Percentiles rank a stretch among this genome's conserved stretches.
These are phyloP conservation scores for Uloborus plumipes DNA, from an alignment of 2,888 invertebrate species.

Conservation along the genomic window DNA sequence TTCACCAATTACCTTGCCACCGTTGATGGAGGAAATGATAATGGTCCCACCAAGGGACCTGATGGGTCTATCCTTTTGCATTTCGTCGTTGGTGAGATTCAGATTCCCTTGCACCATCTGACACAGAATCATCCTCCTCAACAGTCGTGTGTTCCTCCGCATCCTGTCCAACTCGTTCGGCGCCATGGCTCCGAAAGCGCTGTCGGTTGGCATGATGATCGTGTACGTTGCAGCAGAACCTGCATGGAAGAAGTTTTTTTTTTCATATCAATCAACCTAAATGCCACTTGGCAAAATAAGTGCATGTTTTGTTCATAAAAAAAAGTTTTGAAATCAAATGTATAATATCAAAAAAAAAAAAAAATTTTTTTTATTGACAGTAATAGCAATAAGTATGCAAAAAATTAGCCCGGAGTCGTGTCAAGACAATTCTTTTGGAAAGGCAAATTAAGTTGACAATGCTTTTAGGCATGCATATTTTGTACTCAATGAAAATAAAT, in stretches of 20 bases:
- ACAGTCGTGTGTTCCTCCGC: constrained; percentile 28
- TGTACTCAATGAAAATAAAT: too few relatives aligned
- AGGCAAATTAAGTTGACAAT: too few relatives aligned
- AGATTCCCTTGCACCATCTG: constrained; percentile 45
- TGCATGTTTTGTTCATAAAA: neutral
- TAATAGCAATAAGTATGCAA: too few relatives aligned
- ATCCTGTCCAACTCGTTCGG: constrained; percentile 24
- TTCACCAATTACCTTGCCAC: constrained; percentile 33
- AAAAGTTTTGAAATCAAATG: too few relatives aligned
- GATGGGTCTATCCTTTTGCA: constrained; percentile 27
- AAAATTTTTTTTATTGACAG: too few relatives aligned
- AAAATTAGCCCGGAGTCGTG: too few relatives aligned
- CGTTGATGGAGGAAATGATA: constrained; percentile 38
- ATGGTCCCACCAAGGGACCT: constrained; percentile 49
- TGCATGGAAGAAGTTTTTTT: too few relatives aligned
- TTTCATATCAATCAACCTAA: too few relatives aligned
- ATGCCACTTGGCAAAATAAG: too few relatives aligned
- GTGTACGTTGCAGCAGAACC: constrained; percentile 32
- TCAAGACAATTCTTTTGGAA: too few relatives aligned
- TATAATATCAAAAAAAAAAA: too few relatives aligned
- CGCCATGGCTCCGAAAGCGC: constrained; percentile 40
- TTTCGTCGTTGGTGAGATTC: neutral
- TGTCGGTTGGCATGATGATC: constrained; percentile 54
- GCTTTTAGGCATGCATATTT: too few relatives aligned
- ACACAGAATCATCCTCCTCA: constrained; percentile 31